Conservation (phyloP, 2,888 invertebrate species). For the Ephialtes manifestator region DNA sequence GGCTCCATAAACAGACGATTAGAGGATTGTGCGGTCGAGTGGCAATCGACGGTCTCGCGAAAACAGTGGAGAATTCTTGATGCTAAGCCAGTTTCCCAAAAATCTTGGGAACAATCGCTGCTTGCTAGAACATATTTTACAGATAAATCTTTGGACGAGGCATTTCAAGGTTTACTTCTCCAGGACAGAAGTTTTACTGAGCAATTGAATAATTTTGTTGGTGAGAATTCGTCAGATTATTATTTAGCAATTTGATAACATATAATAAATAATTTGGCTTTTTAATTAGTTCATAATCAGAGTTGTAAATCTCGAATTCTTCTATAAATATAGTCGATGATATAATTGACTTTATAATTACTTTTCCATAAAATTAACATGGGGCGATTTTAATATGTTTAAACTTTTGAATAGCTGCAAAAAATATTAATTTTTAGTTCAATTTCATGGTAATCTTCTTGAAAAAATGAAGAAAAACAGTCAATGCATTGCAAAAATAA, state of each 20-base stretch:
- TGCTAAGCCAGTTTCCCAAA: constrained; percentile 63
- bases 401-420: no score
- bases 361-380: no score
- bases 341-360: no score
- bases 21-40: constrained; percentile 80
- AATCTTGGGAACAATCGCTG: constrained; percentile 76
- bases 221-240: constrained; percentile 70
- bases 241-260: neutral
- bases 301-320: no score
- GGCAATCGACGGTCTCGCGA: constrained; percentile 78
- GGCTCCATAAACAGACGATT: constrained; percentile 75
- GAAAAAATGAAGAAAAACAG: no score
- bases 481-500: no score
- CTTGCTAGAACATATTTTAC: constrained; percentile 79
- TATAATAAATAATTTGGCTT: no score
- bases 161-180: constrained; percentile 76
- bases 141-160: constrained; percentile 78
- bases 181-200: constrained; percentile 76
- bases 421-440: no score
- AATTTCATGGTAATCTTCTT: no score
- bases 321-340: no score
- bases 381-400: no score
- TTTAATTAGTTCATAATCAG: no score
- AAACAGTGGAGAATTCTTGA: constrained; percentile 80
- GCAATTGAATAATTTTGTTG: constrained; percentile 77